Conservation (phyloP, 1,140 invertebrate species). For the Drosophila simulans region DNA sequence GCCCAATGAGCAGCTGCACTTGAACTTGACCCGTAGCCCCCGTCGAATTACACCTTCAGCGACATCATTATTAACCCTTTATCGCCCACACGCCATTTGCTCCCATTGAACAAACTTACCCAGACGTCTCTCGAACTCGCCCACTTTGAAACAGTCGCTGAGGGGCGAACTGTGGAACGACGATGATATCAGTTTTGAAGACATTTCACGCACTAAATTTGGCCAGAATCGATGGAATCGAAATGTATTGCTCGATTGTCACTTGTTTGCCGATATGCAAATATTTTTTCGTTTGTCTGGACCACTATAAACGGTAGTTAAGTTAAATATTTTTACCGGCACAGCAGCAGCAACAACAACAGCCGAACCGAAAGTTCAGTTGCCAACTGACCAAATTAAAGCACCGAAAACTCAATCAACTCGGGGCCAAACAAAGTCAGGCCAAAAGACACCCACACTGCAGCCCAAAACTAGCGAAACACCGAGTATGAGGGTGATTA, state of each 20-base stretch:
- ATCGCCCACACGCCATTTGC: slow-evolving; percentile 27
- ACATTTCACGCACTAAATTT: slow-evolving; percentile 72
- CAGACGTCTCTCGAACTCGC: slow-evolving; percentile 81
- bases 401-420: slow-evolving; percentile 69
- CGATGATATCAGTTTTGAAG: slow-evolving; percentile 82
- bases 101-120: slow-evolving; percentile 66
- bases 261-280: slow-evolving; percentile 33
- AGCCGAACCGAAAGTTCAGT: slow-evolving; percentile 24
- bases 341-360: slow-evolving; percentile 23
- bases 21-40: slow-evolving; percentile 26
- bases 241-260: slow-evolving; percentile 34
- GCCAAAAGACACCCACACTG: slow-evolving; percentile 63
- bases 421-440: slow-evolving; percentile 45
- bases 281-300: neutral
- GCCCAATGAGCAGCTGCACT: slow-evolving; percentile 9
- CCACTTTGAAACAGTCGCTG: slow-evolving; percentile 81
- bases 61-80: slow-evolving; percentile 21
- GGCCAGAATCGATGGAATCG: slow-evolving; percentile 63
- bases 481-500: slow-evolving; percentile 10
- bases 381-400: slow-evolving; percentile 66
- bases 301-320: slow-evolving; percentile 50
- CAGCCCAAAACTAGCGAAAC: slow-evolving; percentile 58
- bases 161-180: slow-evolving; percentile 81
- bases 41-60: neutral
- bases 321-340: slow-evolving; percentile 31